A percentile compares a stretch with the other conserved stretches of the same genome.
These are phyloP conservation scores for Cotesia typhae DNA, from an alignment of 1,140 invertebrate genomes.

Conservation along the genomic window DNA sequence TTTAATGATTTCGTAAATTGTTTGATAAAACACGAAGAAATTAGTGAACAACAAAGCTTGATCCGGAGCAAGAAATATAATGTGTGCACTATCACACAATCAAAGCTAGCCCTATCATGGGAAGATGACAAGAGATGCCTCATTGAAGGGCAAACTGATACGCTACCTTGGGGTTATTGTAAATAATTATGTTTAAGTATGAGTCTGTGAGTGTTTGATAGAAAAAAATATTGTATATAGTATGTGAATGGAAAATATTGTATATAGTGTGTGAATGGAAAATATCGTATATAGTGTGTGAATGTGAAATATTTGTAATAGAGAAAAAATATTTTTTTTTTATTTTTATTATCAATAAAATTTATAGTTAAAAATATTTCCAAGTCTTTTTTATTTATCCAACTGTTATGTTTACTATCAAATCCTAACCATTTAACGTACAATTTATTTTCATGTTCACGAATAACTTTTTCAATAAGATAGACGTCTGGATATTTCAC, in stretches of 20 bases:
- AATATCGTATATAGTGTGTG: too few species aligned
- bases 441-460: slow-evolving; percentile 8
- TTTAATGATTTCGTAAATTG: slow-evolving; percentile 34
- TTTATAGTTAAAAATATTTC: not conserved
- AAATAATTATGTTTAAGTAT: too few species aligned
- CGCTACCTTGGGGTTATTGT: not conserved
- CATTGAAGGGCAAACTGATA: not conserved
- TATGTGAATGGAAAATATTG: too few species aligned
- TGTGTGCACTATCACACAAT: slow-evolving; percentile 22
- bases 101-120: slow-evolving; percentile 25
- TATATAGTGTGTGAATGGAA: too few species aligned
- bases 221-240: too few species aligned
- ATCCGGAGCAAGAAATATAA: slow-evolving; percentile 20
- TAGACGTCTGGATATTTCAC: slow-evolving; percentile 32
- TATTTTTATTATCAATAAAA: too few species aligned
- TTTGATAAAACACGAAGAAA: slow-evolving; percentile 7
- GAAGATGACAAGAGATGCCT: too few species aligned
- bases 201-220: too few species aligned
- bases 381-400: slow-evolving; percentile 13
- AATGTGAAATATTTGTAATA: too few species aligned
- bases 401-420: slow-evolving; percentile 17
- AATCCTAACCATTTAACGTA: slow-evolving; percentile 35
- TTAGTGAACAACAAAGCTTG: not conserved
- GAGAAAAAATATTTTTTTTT: too few species aligned
- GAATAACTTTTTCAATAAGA: slow-evolving; percentile 25